A percentile compares a stretch with the other conserved stretches of the same genome.
These are phyloP conservation scores for Lumbricus terrestris DNA, from an alignment of 2,888 invertebrate genomes.

Conservation along the genomic window DNA sequence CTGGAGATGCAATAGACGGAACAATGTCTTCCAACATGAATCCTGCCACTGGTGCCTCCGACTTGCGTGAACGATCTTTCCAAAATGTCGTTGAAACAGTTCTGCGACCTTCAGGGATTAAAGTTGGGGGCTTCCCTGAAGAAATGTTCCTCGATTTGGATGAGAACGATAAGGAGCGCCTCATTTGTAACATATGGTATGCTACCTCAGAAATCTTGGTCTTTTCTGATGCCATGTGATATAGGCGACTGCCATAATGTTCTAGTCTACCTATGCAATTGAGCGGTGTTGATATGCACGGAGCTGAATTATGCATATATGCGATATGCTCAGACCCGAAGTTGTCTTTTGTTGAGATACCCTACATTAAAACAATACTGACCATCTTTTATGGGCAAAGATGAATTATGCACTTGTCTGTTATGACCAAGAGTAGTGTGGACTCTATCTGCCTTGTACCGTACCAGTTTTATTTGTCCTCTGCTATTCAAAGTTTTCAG, in stretches of 20 bases:
- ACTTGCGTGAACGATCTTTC: slow-evolving; percentile 38
- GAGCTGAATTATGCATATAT: too few relatives aligned
- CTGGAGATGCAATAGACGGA: not conserved
- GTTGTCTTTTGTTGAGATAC: too few relatives aligned
- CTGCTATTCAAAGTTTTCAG: too few relatives aligned
- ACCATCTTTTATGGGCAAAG: too few relatives aligned
- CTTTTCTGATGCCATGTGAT: not conserved
- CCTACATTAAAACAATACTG: too few relatives aligned
- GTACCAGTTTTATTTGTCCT: too few relatives aligned
- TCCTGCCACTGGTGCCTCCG: not conserved
- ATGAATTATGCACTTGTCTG: too few relatives aligned
- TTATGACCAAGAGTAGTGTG: too few relatives aligned
- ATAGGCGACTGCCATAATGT: not conserved
- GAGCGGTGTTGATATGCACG: too few relatives aligned
- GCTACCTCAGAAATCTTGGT: slow-evolving; percentile 16
- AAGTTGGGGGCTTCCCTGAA: slow-evolving; percentile 53
- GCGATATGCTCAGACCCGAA: too few relatives aligned
- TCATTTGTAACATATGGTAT: slow-evolving; percentile 54
- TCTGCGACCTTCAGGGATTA: slow-evolving; percentile 42
- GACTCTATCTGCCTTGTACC: too few relatives aligned
- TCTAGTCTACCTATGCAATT: too few relatives aligned
- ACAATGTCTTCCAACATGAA: not conserved
- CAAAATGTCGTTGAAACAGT: slow-evolving; percentile 39
- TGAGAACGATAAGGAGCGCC: slow-evolving; percentile 50
- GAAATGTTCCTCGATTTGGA: slow-evolving; percentile 52